Conservation (phyloP, 2,113 vertebrate species). For the Taxidea taxus region DNA sequence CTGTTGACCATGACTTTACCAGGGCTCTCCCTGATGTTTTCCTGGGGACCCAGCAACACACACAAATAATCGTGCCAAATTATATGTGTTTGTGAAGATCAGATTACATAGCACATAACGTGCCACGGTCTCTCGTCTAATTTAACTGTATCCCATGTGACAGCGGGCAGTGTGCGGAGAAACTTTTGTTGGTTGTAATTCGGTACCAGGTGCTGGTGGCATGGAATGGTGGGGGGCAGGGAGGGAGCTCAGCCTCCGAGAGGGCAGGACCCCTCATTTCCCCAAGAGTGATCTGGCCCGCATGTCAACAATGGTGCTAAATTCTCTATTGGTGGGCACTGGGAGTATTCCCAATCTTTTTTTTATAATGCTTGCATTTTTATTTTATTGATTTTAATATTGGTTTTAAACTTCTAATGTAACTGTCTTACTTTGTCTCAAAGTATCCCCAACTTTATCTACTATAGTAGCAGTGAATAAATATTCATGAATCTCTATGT, state of each 20-base stretch:
- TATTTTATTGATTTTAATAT: too few relatives aligned
- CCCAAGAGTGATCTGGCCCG: not conserved
- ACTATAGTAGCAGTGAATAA: not conserved
- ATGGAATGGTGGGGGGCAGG: not conserved
- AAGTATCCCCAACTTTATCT: not conserved
- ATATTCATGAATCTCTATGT: not conserved
- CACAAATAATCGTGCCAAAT: not conserved
- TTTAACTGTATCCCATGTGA: not conserved
- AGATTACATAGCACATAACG: not conserved
- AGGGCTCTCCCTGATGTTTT: not conserved
- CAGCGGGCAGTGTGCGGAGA: not conserved
- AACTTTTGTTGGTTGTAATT: not conserved
- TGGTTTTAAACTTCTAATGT: too few relatives aligned
- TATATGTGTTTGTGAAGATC: conserved; percentile 34
- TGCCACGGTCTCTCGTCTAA: not conserved
- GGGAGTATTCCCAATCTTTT: not conserved
- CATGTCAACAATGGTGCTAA: not conserved
- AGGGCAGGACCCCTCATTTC: not conserved
- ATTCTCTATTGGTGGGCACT: not conserved
- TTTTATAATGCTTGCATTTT: too few relatives aligned
- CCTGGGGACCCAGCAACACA: not conserved
- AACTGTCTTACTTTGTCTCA: too few relatives aligned
- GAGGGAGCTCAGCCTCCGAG: not conserved
- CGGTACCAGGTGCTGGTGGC: not conserved
- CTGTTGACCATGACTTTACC: not conserved